Evolutionary conservation across 2,113 vertebrate genomes (phyloP), one percentile per base, ranked within the genome.

Genomic region (Halichoerus grypus): DNA sequence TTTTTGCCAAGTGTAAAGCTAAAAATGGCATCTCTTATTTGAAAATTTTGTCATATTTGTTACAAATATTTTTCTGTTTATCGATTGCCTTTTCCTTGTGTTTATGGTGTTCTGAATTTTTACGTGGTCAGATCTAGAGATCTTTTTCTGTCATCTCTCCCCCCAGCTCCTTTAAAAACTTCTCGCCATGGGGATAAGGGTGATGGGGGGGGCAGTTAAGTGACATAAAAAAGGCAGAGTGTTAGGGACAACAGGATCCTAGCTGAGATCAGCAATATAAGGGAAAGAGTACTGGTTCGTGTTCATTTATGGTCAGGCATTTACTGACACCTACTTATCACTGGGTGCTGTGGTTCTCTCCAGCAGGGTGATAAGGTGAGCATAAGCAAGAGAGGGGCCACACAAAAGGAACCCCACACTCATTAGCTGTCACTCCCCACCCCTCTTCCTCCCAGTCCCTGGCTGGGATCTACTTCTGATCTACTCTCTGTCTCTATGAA

Each of bases 31-130:
- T 80, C 74, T 86, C 89, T 85, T 86, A 88, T 88, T 88, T 93
- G 76, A 97, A 83, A 77, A 77, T 49, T 76, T 77, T 96, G 74
- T 95, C 87, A 74, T 95, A 83, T 95, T 94, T 80, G 63, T 51
- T 90, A 57, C 92, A 95, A 88, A 96, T 92, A 97, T 88, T 97
- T 96, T 92, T 94, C 80, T 77, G 83, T 94, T 95, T 97, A 83
- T 76, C 67, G 74, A 80, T 82, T 84, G 49, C 88, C 69, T 97
- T 91, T 81, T 53, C 61, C 59, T 65, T 81, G 49, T 83, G 77
- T 94, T 53, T 80, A 63, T 31, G 69, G 33, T 80, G 26, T 63
- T 76, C 61, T 81, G 92, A 96, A 94, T 93, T 94, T 85, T 85
- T 81, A 88, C 42, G 59, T 82, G 88, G 83, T 61, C 53, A 63